Conservation (phyloP, 2,888 invertebrate species). For the Acanthosoma haemorrhoidale region DNA sequence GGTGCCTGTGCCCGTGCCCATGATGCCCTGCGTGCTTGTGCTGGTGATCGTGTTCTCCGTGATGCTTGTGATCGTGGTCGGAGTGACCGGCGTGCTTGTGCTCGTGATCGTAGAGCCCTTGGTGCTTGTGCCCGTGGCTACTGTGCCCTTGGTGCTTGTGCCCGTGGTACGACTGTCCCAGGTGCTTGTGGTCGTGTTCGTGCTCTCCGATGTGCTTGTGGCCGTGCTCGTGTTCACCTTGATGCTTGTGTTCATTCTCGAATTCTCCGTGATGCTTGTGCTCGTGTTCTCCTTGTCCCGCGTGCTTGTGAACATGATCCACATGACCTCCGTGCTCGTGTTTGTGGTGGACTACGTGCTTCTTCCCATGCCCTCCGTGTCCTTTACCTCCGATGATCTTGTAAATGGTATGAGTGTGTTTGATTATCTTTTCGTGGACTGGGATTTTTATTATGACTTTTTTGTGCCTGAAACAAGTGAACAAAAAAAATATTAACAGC, state of each 20-base stretch:
- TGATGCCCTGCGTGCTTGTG: conserved; percentile 49
- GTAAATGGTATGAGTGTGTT: conserved; percentile 66
- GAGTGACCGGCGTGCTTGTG: conserved; percentile 45
- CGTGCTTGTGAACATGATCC: conserved; percentile 42
- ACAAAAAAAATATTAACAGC: too few species aligned
- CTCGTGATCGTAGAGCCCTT: conserved; percentile 40
- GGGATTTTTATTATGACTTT: conserved; percentile 65
- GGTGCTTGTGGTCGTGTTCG: conserved; percentile 42
- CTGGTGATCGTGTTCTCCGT: conserved; percentile 48
- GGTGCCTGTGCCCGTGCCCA: conserved; percentile 40
- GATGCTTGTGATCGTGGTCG: conserved; percentile 48
- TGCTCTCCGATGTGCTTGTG: conserved; percentile 40
- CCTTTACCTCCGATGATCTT: conserved; percentile 45
- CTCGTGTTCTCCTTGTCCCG: conserved; percentile 40
- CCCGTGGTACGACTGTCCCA: conserved; percentile 40
- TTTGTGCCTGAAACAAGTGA: conserved; percentile 52
- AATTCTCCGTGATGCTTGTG: conserved; percentile 39
- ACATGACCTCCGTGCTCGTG: conserved; percentile 42
- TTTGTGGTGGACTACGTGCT: conserved; percentile 42
- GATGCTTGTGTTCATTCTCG: conserved; percentile 42
- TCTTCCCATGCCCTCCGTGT: conserved; percentile 35
- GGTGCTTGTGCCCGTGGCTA: conserved; percentile 47
- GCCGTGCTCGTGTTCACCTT: conserved; percentile 38
- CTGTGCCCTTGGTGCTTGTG: conserved; percentile 48
- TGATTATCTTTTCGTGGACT: conserved; percentile 61